phyloP scores from a whole-genome alignment of 2,797 vertebrate genomes.

The Eleutherodactylus coqui region DNA sequence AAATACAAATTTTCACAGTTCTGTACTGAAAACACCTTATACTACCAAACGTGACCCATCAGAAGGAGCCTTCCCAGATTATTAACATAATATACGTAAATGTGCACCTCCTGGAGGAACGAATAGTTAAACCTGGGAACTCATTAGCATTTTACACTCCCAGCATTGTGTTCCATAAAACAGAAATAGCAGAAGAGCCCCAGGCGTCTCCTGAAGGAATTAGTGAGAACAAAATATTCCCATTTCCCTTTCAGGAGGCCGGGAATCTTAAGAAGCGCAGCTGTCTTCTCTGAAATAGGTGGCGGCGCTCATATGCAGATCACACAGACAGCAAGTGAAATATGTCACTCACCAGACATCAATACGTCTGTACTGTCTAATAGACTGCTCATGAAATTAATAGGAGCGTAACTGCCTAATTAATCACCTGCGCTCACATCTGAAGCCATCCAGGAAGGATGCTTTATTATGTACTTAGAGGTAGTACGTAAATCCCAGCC shows the following conservation, averaged over 20 bases:
- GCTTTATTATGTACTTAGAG: conserved; percentile 38
- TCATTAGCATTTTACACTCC: background rate
- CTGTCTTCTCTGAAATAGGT: conserved; percentile 6
- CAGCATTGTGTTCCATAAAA: background rate
- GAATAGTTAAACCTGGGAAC: background rate
- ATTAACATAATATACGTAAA: background rate
- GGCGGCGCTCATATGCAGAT: background rate
- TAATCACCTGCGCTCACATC: conserved; percentile 38
- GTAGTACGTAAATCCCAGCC: conserved; percentile 22
- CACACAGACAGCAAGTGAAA: conserved; percentile 21
- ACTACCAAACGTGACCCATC: too few species aligned
- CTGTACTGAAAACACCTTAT: too few species aligned
- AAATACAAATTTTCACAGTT: too few species aligned
- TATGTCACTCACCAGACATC: conserved; percentile 35
- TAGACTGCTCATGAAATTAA: conserved; percentile 44
- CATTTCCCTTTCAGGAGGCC: background rate
- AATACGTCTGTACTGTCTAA: conserved; percentile 37
- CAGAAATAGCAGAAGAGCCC: background rate
- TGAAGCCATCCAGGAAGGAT: background rate
- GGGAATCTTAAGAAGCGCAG: background rate
- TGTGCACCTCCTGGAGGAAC: too few species aligned
- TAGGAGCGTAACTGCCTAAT: conserved; percentile 40
- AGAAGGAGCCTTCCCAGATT: too few species aligned
- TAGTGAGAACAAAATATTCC: background rate
- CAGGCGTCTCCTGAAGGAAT: background rate